Base-by-base conservation (phyloP, 2,888 invertebrate species). In the Candidula unifasciata region DNA sequence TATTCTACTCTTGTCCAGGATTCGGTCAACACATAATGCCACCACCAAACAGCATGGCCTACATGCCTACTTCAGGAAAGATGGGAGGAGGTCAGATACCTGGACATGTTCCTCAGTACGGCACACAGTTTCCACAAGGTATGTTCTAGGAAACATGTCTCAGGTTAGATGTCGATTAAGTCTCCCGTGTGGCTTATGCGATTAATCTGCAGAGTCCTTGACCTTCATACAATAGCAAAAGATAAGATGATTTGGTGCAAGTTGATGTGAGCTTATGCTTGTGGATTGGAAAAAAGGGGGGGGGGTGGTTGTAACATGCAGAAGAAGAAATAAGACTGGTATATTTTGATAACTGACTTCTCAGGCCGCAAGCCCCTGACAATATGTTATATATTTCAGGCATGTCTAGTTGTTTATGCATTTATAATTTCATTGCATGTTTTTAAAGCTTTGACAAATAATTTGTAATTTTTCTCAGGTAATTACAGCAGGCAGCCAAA, bases 1-100 rank as follows among this genome's bases (percentile, higher is more conserved):
- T 44, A 44, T 44, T 44, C 44, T 44, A 10, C 33, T 52, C 10
- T n/a, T 24, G 16, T 88, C 44, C 88, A 93, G 95, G 95, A 91
- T 96, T 95, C 93, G 94, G 94, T 89, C 95, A 95, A 89, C 94
- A 95, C 88, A 94, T 95, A 94, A 95, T 95, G 92, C 95, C 95
- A 87, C 95, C 95, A 85, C 95, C 96, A 89, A 92, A 92, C 86
- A 93, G 92, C 89, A 92, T 92, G 91, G 92, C 91, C 37, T 91
- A 89, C 84, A 89, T 89, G 69, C 74, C 89, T 35, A 88, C 87
- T n/a, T 86, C 87, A 27, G 90, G 89, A 85, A 93, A 93, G 86
- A 92, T 92, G 90, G 88, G 90, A 80, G 87, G 87, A 86, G 76
- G 82, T 30, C 87, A 85, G 57, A 80, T 85, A 85, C 87, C 87